phyloP scores from a whole-genome alignment of 2,797 vertebrate genomes.

The Champsocephalus gunnari region DNA sequence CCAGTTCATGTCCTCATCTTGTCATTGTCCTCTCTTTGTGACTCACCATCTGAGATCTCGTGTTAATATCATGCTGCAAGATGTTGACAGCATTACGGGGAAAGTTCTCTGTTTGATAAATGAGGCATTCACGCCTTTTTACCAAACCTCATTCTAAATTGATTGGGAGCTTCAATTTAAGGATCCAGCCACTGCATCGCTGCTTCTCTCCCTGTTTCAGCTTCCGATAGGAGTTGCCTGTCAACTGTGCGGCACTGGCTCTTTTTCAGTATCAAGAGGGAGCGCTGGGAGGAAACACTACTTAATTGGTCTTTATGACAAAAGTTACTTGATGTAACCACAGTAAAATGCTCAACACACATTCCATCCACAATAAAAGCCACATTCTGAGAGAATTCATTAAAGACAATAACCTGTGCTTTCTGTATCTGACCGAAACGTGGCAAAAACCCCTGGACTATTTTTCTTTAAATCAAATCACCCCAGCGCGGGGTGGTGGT shows the following conservation, averaged over 20 bases:
- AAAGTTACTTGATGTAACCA: slow-evolving; percentile 36
- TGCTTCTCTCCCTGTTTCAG: slow-evolving; percentile 37
- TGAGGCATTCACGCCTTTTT: slow-evolving; percentile 18
- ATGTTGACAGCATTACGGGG: neutral
- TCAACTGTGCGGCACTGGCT: slow-evolving; percentile 43
- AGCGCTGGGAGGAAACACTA: slow-evolving; percentile 32
- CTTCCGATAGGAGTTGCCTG: slow-evolving; percentile 63
- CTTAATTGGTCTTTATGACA: slow-evolving; percentile 61
- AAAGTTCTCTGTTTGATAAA: slow-evolving; percentile 49
- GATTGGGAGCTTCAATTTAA: slow-evolving; percentile 58
- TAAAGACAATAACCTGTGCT: too few relatives aligned
- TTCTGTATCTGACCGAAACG: too few relatives aligned
- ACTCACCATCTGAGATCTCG: slow-evolving; percentile 14
- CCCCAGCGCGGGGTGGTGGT: too few relatives aligned
- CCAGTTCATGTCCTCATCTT: neutral
- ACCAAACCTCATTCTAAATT: slow-evolving; percentile 42
- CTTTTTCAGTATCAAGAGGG: slow-evolving; percentile 29
- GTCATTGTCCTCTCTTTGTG: neutral
- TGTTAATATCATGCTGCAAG: slow-evolving; percentile 9
- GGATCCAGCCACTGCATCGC: slow-evolving; percentile 51
- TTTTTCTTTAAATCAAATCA: too few relatives aligned
- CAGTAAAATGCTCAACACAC: slow-evolving; percentile 5
- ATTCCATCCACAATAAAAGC: too few relatives aligned
- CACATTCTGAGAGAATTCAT: too few relatives aligned
- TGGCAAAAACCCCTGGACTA: too few relatives aligned